These are phyloP conservation scores for Virgularia gustaviana DNA, from an alignment of 92 coral and sea anemone genomes.

Conservation along the genomic window DNA sequence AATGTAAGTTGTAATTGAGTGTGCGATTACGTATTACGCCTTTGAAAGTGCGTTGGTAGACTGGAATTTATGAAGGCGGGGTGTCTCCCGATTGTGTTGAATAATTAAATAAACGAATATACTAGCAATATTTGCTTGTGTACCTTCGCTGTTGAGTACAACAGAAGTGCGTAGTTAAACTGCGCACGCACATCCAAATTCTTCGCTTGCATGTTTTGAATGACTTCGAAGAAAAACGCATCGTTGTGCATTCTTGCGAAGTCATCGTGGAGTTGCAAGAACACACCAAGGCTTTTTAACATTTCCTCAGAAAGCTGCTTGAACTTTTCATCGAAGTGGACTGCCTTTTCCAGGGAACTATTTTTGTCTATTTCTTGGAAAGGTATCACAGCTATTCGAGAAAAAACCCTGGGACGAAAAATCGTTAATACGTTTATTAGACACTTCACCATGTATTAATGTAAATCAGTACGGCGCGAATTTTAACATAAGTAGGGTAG, in stretches of 20 bases:
- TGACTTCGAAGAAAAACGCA: neutral
- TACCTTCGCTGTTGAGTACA: neutral
- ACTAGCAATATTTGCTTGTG: too few species aligned
- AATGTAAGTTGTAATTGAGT: too few species aligned
- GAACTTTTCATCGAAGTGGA: neutral
- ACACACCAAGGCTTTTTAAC: neutral
- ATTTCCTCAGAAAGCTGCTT: neutral
- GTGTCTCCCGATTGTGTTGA: too few species aligned
- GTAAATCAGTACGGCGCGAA: neutral
- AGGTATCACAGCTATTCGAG: neutral
- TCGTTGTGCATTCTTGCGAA: neutral
- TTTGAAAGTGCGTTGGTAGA: too few species aligned
- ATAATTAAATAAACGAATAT: too few species aligned
- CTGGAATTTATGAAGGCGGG: too few species aligned
- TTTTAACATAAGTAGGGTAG: neutral
- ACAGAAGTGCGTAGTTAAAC: neutral
- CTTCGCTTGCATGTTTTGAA: neutral
- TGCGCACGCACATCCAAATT: neutral
- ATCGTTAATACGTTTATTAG: neutral
- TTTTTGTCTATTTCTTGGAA: neutral
- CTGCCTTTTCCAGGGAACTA: neutral
- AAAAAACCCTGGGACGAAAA: neutral
- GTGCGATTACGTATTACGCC: too few species aligned
- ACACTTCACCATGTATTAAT: neutral
- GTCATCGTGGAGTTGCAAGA: neutral